These are phyloP conservation scores for Xyrauchen texanus DNA, from an alignment of 2,113 vertebrate genomes.

Conservation along the genomic window DNA sequence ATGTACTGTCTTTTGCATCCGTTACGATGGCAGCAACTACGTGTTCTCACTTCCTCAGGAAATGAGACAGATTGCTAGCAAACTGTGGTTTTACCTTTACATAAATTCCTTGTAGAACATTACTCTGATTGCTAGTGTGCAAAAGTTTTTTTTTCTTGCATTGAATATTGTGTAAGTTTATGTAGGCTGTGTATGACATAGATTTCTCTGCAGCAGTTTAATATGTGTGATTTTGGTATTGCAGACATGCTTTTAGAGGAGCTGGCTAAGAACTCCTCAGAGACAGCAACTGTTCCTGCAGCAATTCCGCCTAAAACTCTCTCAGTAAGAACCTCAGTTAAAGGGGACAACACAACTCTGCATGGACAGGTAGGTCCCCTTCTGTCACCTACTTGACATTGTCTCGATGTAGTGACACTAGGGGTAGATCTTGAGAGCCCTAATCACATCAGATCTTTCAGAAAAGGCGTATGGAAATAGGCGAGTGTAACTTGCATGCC, in stretches of 20 bases:
- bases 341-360: slow-evolving; percentile 41
- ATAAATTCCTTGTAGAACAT: neutral
- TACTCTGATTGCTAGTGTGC: neutral
- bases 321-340: neutral
- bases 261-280: slow-evolving; percentile 56
- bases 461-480: too few species aligned
- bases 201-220: neutral
- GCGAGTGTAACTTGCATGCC: too few species aligned
- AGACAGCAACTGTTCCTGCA: slow-evolving; percentile 7
- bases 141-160: neutral
- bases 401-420: too few species aligned
- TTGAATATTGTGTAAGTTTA: neutral
- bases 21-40: neutral
- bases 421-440: too few species aligned
- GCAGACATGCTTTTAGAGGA: slow-evolving; percentile 73
- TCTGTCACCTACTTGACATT: too few species aligned
- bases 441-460: too few species aligned
- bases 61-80: neutral
- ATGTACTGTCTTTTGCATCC: slow-evolving; percentile 15
- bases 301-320: slow-evolving; percentile 23
- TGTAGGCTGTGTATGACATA: too few species aligned
- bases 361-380: slow-evolving; percentile 20
- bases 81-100: neutral
- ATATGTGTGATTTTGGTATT: neutral
- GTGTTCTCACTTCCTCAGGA: slow-evolving; percentile 39